Percentiles rank a stretch among this genome's conserved stretches.
phyloP scores from a whole-genome alignment of 2,113 vertebrate species.

The Brachyhypopomus occidentalis region DNA sequence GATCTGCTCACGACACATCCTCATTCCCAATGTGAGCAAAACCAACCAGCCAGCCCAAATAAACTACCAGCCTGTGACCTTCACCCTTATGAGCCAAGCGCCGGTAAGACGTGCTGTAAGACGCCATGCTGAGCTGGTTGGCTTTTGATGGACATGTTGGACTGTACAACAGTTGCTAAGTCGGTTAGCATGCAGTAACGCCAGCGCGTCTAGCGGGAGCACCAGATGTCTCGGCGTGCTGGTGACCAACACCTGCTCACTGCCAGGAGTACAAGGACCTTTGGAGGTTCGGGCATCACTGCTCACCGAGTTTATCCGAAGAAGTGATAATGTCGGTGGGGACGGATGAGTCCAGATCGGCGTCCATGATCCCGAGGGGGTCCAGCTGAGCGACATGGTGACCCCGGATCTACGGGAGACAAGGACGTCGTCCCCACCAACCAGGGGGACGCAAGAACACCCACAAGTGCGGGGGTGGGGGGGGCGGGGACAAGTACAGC shows the following conservation, averaged over 20 bases:
- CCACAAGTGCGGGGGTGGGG: slow-evolving; percentile 25
- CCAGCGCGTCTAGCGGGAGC: not conserved
- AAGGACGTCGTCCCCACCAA: slow-evolving; percentile 17
- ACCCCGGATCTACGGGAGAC: slow-evolving; percentile 91
- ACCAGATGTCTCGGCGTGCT: slow-evolving; percentile 5
- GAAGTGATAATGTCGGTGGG: slow-evolving; percentile 98
- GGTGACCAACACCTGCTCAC: slow-evolving; percentile 18
- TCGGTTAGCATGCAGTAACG: not conserved
- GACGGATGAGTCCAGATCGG: slow-evolving; percentile 97
- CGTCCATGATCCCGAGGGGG: slow-evolving; percentile 99
- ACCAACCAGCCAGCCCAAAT: too few relatives aligned
- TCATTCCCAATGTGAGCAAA: not conserved
- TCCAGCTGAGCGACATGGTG: slow-evolving; percentile 99
- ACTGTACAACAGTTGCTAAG: not conserved
- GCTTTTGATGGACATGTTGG: not conserved
- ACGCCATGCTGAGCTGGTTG: slow-evolving; percentile 26
- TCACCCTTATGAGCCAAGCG: slow-evolving; percentile 23
- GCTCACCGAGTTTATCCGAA: slow-evolving; percentile 99
- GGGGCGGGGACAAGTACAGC: not conserved
- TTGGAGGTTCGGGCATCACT: slow-evolving; percentile 48
- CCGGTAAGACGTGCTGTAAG: not conserved
- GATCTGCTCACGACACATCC: not conserved
- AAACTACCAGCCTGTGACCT: slow-evolving; percentile 20
- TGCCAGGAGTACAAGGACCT: not conserved
- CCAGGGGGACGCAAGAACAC: slow-evolving; percentile 34